These are phyloP conservation scores for Thymallus thymallus DNA, from an alignment of 2,113 vertebrate genomes.

Conservation along the genomic window DNA sequence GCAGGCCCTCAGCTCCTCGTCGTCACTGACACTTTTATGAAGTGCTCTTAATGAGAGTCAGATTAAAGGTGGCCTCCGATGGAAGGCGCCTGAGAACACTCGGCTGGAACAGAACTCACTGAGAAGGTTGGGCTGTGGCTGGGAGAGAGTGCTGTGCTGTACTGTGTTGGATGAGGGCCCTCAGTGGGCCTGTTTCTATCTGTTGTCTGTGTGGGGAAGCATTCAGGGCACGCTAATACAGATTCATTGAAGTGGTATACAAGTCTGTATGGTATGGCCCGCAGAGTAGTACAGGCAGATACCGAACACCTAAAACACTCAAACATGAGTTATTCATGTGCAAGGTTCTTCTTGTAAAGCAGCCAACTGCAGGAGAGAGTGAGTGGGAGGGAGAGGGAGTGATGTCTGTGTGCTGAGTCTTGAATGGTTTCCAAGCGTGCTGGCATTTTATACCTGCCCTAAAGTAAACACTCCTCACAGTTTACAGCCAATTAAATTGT, in stretches of 20 bases:
- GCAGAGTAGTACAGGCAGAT: conserved; percentile 86
- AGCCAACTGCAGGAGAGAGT: conserved; percentile 74
- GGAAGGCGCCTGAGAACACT: conserved; percentile 58
- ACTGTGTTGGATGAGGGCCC: conserved; percentile 25
- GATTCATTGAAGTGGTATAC: conserved; percentile 80
- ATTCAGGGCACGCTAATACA: conserved; percentile 65
- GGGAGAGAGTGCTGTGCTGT: conserved; percentile 32
- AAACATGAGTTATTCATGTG: conserved; percentile 79
- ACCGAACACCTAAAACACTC: conserved; percentile 81
- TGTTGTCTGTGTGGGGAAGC: conserved; percentile 46
- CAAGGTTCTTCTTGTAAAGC: conserved; percentile 79
- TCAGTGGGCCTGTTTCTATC: conserved; percentile 65
- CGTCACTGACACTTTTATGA: conserved; percentile 94
- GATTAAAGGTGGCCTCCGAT: conserved; percentile 86
- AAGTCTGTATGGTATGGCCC: conserved; percentile 62
- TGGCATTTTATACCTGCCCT: conserved; percentile 84
- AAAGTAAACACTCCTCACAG: conserved; percentile 83
- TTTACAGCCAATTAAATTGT: conserved; percentile 96
- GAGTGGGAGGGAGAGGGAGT: conserved; percentile 33
- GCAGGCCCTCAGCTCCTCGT: conserved; percentile 85
- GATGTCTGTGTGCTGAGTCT: conserved; percentile 67
- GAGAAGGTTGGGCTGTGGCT: no score
- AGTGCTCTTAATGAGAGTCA: conserved; percentile 97
- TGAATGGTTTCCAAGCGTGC: conserved; percentile 82
- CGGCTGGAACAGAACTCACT: background rate